Percentiles rank a stretch among this genome's conserved stretches.
These are phyloP conservation scores for Eupristina koningsbergeri DNA, from an alignment of 1,140 invertebrate species.

Conservation along the genomic window DNA sequence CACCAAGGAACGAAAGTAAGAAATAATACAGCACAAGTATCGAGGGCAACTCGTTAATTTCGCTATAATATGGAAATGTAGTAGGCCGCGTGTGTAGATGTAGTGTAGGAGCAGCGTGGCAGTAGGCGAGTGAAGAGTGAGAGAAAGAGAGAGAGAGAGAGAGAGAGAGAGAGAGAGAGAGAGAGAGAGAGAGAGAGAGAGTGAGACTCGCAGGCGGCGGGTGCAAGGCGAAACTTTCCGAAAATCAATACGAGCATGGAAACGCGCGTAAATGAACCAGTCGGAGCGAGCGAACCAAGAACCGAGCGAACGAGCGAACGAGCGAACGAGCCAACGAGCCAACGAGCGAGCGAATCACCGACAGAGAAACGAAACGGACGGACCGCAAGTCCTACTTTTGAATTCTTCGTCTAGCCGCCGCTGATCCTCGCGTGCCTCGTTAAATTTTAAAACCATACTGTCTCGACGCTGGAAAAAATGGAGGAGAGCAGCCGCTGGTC, in stretches of 20 bases:
- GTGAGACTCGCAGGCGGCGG: slow-evolving; percentile 22
- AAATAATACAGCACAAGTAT: slow-evolving; percentile 37
- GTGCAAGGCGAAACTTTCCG: slow-evolving; percentile 51
- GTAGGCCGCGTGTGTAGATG: not conserved
- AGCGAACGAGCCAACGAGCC: slow-evolving; percentile 33
- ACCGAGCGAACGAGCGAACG: not conserved
- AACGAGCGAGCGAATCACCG: slow-evolving; percentile 7
- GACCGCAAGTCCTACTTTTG: slow-evolving; percentile 46
- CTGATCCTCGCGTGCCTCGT: slow-evolving; percentile 7
- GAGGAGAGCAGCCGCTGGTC: not conserved
- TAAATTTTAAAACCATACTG: slow-evolving; percentile 35
- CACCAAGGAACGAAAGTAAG: slow-evolving; percentile 7
- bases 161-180: too few relatives aligned
- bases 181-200: not conserved
- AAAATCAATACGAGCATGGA: slow-evolving; percentile 54
- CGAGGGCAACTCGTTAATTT: slow-evolving; percentile 44
- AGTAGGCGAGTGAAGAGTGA: not conserved
- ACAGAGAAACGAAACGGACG: slow-evolving; percentile 30
- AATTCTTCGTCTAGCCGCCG: slow-evolving; percentile 11
- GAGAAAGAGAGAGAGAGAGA: too few relatives aligned
- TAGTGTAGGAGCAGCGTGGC: not conserved
- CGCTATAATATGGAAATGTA: slow-evolving; percentile 47
- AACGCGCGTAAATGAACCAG: slow-evolving; percentile 51
- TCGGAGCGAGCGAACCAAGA: slow-evolving; percentile 1
- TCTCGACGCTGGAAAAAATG: slow-evolving; percentile 40